Percentiles rank a stretch among this genome's conserved stretches.
phyloP scores from a whole-genome alignment of 2,113 vertebrate species.

The Stigmatopora nigra region DNA sequence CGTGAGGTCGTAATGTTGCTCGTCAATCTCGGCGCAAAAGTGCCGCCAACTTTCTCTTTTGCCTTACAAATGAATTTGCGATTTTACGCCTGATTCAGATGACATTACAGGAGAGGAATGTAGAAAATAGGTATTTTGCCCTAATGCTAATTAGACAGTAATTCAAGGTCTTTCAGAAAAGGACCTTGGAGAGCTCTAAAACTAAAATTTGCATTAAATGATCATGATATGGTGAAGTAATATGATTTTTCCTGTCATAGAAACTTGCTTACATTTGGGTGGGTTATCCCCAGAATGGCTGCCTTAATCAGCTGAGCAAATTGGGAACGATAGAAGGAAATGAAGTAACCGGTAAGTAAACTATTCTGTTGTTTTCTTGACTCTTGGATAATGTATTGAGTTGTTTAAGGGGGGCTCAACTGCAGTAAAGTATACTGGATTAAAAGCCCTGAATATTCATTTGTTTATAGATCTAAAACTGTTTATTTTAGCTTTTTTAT shows the following conservation, averaged over 20 bases:
- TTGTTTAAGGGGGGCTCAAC: too few species aligned
- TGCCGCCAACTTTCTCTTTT: background rate
- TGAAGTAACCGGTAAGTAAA: too few species aligned
- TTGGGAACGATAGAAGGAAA: too few species aligned
- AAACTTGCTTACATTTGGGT: background rate
- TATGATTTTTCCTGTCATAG: background rate
- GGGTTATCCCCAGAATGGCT: background rate
- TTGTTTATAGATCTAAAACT: too few species aligned
- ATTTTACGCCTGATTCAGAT: background rate
- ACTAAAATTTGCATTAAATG: background rate
- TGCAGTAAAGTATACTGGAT: too few species aligned
- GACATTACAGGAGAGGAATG: background rate
- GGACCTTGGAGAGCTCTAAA: background rate
- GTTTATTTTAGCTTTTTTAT: too few species aligned
- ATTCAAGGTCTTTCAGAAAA: background rate
- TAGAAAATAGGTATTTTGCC: background rate
- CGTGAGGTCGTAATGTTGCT: background rate
- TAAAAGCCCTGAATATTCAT: too few species aligned
- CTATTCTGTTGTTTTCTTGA: too few species aligned
- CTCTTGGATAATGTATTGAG: too few species aligned
- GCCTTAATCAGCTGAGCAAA: background rate
- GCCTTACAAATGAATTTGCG: background rate
- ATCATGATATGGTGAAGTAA: background rate
- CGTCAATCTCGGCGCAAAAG: slow-evolving; percentile 10
- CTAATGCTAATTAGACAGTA: background rate